Percentiles rank a stretch among this genome's conserved stretches.
phyloP scores from a whole-genome alignment of 2,888 invertebrate species.

The Timandra comae region DNA sequence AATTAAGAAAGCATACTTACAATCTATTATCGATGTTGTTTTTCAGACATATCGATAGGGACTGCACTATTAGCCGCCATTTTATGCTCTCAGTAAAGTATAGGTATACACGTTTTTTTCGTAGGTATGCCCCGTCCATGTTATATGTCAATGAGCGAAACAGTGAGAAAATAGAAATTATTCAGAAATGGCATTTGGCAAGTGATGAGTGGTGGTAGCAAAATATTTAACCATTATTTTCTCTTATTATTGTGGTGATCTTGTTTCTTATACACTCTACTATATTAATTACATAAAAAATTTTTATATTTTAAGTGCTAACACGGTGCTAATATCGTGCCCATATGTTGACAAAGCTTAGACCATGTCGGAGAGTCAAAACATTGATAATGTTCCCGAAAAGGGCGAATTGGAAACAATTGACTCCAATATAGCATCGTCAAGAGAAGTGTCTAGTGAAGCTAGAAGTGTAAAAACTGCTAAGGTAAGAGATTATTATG shows the following conservation, averaged over 20 bases:
- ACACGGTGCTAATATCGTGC: constrained; percentile 19
- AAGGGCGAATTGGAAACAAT: constrained; percentile 45
- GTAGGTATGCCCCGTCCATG: too few species aligned
- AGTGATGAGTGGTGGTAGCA: constrained; percentile 55
- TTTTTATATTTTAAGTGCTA: constrained; percentile 17
- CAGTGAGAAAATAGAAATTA: too few species aligned
- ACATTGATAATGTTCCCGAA: constrained; percentile 51
- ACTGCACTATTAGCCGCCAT: too few species aligned
- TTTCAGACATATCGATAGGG: too few species aligned
- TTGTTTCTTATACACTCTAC: constrained; percentile 9
- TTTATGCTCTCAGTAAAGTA: too few species aligned
- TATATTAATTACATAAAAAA: constrained; percentile 6
- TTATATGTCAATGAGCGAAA: too few species aligned
- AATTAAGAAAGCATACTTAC: too few species aligned
- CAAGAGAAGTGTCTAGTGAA: constrained; percentile 51
- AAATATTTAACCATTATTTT: constrained; percentile 42
- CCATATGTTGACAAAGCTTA: constrained; percentile 58
- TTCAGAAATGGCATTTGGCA: constrained; percentile 32
- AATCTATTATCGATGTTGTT: too few species aligned
- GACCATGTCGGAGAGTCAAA: constrained; percentile 66
- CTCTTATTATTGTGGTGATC: constrained; percentile 11
- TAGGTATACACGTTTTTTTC: too few species aligned
- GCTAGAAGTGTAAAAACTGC: constrained; percentile 54
- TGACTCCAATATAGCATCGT: constrained; percentile 52
- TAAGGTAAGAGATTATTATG: constrained; percentile 39